Evolutionary conservation across 1,140 invertebrate species (phyloP), one percentile per base, ranked within the genome.

Genomic region (Hypothenemus hampei): DNA sequence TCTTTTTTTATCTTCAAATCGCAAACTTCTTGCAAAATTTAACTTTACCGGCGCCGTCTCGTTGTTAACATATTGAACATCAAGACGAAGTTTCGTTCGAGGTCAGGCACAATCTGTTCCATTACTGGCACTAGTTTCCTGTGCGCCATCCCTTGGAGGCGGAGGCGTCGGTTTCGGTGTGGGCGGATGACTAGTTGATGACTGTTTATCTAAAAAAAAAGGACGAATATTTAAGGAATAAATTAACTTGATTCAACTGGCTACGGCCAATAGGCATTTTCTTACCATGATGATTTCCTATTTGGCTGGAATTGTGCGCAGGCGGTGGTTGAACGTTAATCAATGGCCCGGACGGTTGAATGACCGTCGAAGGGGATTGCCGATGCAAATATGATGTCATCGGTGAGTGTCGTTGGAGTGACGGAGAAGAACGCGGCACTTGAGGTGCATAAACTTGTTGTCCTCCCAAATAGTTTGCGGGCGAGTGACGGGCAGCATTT

Each of bases 101-200:
- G 66, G 66, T 68, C 66, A 68, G 65, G 67, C 68, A 66, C 58
- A 65, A 47, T 69, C 67, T 59, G n/a, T n/a, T n/a, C 69, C 70
- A 50, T 68, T 69, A 58, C 45, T 67, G 58, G 26, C 36, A 41
- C 44, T 24, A 31, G 10, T 19, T 4, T 22, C 31, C 15, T 40
- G 37, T 16, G 31, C 40, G 26, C 54, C 44, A 6, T 36, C 35
- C 8, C n/a, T 2, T 23, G 19, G 37, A n/a, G 37, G 41, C 10
- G 56, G 44, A n/a, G 59, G 39, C 6, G 63, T 45, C 10, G 64
- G 22, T 36, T 58, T 62, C 5, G 64, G 52, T 11, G 59, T 63
- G 11, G 51, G 41, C 3, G 54, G 57, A 13, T 37, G 35, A 29
- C 26, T 29, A 29, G 26, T 7, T 7, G 26, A 6, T 2, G 15